Evolutionary conservation across 2,888 invertebrate species (phyloP), one percentile per base, ranked within the genome.

Genomic region (Junonia oenone): DNA sequence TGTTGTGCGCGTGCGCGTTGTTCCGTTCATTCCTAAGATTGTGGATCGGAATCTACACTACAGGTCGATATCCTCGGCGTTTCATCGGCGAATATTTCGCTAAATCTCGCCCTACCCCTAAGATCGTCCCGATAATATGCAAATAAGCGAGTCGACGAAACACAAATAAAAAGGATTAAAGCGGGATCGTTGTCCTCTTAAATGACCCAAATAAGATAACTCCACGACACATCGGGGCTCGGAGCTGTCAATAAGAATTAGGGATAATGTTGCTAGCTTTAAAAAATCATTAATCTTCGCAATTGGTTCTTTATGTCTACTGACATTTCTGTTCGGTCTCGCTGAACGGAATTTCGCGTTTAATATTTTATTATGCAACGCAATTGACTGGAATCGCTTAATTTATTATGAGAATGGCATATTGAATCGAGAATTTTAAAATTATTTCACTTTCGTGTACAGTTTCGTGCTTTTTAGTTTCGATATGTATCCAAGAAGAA

Each of bases 121-220:
- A 80, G 86, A 87, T 88, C 78, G 76, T 66, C 69, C 75, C 78
- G 87, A 87, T 87, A 86, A 87, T 78, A 88, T 87, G 85, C 79
- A 85, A 86, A 88, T 84, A 76, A 79, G 77, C 64, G 66, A 75
- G 65, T 69, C 79, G 77, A 76, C 78, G 81, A 82, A 79, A 76
- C 77, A 70, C 78, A 81, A 85, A 83, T 78, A 84, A 83, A 68
- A 86, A 81, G 80, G 73, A 78, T 81, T 78, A 78, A 71, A 61
- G 5, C 62, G 73, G 71, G 87, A 81, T 82, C 86, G 70, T 75
- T 82, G 84, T 68, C 81, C 86, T 77, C 69, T 67, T 73, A 79
- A 81, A 75, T 88, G 86, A 87, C 87, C 87, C 81, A 87, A 85
- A 86, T 87, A 88, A 85, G 78, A 83, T 81, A 79, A 83, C 76